Conservation (phyloP, 2,888 invertebrate species). For the Tethea ocularis region DNA sequence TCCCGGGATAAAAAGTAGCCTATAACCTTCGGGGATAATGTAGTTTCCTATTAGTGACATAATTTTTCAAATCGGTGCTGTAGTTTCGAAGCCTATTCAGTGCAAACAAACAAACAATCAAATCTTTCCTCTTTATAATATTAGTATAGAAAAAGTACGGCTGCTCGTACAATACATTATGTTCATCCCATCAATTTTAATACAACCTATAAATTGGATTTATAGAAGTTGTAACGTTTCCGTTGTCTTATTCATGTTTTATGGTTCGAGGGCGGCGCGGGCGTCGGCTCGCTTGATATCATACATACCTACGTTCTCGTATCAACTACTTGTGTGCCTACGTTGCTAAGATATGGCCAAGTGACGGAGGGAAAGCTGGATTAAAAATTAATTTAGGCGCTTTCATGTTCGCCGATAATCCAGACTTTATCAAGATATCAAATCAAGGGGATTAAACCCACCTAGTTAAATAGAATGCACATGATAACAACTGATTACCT, state of each 20-base stretch:
- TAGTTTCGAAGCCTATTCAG: too few species aligned
- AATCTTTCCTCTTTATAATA: too few species aligned
- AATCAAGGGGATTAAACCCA: conserved; percentile 76
- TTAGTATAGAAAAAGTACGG: too few species aligned
- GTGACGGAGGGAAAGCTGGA: conserved; percentile 72
- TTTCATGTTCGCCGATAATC: conserved; percentile 82
- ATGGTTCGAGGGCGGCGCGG: conserved; percentile 31
- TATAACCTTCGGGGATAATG: too few species aligned
- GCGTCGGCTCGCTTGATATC: conserved; percentile 44
- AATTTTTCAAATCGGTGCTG: too few species aligned
- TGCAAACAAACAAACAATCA: too few species aligned
- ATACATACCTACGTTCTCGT: conserved; percentile 35
- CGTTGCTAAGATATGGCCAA: conserved; percentile 63
- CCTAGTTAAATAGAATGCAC: conserved; percentile 76
- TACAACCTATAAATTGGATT: background rate
- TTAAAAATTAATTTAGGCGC: conserved; percentile 81
- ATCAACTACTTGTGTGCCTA: conserved; percentile 57
- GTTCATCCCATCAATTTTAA: background rate
- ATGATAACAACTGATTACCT: conserved; percentile 75
- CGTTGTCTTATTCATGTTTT: conserved; percentile 20
- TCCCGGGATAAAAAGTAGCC: too few species aligned
- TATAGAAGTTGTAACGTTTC: conserved; percentile 1
- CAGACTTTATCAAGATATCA: conserved; percentile 80
- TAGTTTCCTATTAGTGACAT: too few species aligned
- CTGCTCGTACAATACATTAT: too few species aligned